Evolutionary conservation across 2,888 invertebrate genomes (phyloP), one percentile per base, ranked within the genome.

Genomic region (Leptopterna dolabrata): DNA sequence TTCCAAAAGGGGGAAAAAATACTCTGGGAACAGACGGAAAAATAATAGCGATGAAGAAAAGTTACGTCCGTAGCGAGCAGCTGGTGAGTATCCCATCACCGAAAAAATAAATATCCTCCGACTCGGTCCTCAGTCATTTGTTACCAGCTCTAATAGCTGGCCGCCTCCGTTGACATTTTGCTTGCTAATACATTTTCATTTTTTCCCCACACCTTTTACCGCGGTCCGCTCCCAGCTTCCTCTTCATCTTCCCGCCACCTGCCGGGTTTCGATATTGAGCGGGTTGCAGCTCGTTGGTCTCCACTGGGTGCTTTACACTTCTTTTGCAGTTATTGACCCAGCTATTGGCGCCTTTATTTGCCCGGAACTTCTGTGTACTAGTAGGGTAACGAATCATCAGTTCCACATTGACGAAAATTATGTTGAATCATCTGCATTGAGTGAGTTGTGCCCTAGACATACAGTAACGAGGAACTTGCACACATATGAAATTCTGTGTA

Each of bases 121-220:
- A 63, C 63, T 63, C 63, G 24, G 63, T 24, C 63, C 63, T 63
- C 63, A 63, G 63, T 63, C 63, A 63, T 63, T 63, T 63, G 63
- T 63, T 63, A 63, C 63, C 4, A 27, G 63, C n/a, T 63, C 63
- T 63, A 63, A 63, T 63, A 19, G 63, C 55, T n/a, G 19, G 55
- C 63, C 19, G 63, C 63, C 63, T 63, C 63, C 24, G 63, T 24
- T 63, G 63, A 63, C 63, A 63, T 63, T 63, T 24, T 63, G 63
- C 63, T 63, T 63, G 63, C 63, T 63, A 63, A 63, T 63, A 63
- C 63, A 63, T 63, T 63, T 63, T 63, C 63, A 63, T 63, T 63
- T 63, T 63, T 63, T 11, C 63, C 24, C 63, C 27, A 11, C 7
- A 19, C 63, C 27, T 63, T 63, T 27, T n/a, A 19, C 16, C n/a